Evolutionary conservation across 2,113 vertebrate genomes (phyloP), one percentile per base, ranked within the genome.

Genomic region (Stigmatopora nigra): DNA sequence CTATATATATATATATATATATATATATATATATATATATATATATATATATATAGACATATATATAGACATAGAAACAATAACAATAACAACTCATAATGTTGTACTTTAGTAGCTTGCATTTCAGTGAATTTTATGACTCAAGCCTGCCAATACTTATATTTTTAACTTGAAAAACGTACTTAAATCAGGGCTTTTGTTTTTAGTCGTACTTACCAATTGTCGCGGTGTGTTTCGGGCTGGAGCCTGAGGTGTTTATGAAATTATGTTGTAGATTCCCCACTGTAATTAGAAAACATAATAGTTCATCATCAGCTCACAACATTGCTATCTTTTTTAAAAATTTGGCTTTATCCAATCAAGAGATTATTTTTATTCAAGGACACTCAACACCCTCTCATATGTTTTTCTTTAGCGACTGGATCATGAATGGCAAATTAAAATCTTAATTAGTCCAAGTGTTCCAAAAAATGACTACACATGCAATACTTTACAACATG

Each of bases 261-360:
- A 92, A 93, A 84, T 93, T 94, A 87, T 95, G 93, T 70, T 94
- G 93, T 80, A 94, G 77, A 78, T 92, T 93, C 17, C 90, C 91
- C 87, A 94, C 93, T 95, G 91, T 38, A 84, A 87, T 71, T 35
- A 85, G 82, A 78, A 63, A 88, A 82, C 77, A 89, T 57, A 83
- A 73, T 69, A 51, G 10, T 13, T 19, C 17, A 19, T 64, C 73
- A 86, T 80, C 63, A 79, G 64, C 62, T 68, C 66, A 68, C 52
- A 72, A 72, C 20, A 25, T 11, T 11, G 47, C 25, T 55, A 22
- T 25, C 11, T 1, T 13, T 46, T 46, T 13, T 46, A 14, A 13
- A 14, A 13, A 9, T 17, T 52, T n/a, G 1, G 25, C 25, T 16
- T 31, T 3, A 57, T 31, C 55, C 20, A 31, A 35, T n/a, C 25